Evolutionary conservation across 1,140 invertebrate species (phyloP), one percentile per base, ranked within the genome.

Genomic region (Yoshiicerus persimilis): DNA sequence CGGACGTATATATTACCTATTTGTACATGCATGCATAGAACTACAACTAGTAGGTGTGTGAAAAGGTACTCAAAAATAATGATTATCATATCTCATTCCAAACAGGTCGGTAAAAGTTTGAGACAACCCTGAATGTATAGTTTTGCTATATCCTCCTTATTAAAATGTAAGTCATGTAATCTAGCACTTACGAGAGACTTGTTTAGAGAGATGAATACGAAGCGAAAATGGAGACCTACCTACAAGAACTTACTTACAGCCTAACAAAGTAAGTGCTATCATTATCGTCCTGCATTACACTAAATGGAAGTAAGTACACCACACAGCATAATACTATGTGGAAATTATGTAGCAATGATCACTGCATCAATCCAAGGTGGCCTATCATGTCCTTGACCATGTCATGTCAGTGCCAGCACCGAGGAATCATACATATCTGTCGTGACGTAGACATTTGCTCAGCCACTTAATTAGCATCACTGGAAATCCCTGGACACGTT

Each of bases 141-240:
- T 70, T 80, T 38, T 80, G 32, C 16, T 30, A 80, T 80, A 80
- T 80, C 75, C 75, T 80, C 75, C 83, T 84, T 84, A 84, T 84
- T 84, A 84, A 84, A 84, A 84, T 84, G 83, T 84, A 84, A 84
- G 83, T 84, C 83, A 84, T 84, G 83, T 84, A 80, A 80, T 80
- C 32, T 80, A 36, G 75, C 75, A 80, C 75, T 80, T 80, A 70
- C 64, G 16, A 56, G 20, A 70, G 34, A 80, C 32, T 80, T 38
- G 75, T 80, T 80, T 38, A n/a, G 75, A 32, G 70, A 77, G 70
- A 77, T 5, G 11, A 20, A 30, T 1, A 36, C 27, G 3, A 30
- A 36, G 5, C 23, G 32, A 77, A 25, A n/a, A 77, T 66, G 64
- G 5, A 32, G 16, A 77, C 23, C 64, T 77, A 77, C 70, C 32